Conservation (phyloP, 2,797 vertebrate genomes). For the Falco berigora region DNA sequence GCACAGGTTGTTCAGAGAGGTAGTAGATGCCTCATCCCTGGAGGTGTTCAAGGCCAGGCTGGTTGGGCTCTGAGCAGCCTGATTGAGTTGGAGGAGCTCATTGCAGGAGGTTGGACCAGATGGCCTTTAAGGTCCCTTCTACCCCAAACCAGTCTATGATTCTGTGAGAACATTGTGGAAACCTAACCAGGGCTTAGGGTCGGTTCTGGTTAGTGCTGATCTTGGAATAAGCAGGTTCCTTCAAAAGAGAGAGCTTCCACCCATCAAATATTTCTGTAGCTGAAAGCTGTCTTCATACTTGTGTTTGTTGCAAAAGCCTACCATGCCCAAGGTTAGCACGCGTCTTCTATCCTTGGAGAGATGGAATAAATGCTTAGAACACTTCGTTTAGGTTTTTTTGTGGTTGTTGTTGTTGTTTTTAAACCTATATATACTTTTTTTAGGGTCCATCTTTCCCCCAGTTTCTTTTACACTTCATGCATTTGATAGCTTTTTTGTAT, state of each 20-base stretch:
- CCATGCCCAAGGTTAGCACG: neutral
- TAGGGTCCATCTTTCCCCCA: neutral
- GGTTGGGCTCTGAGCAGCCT: too few species aligned
- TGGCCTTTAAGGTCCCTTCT: too few species aligned
- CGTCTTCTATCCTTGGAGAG: neutral
- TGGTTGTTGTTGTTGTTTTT: neutral
- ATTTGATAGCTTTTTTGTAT: neutral
- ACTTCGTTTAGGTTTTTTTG: neutral
- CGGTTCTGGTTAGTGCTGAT: neutral
- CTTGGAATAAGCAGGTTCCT: neutral
- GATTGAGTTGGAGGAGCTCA: too few species aligned
- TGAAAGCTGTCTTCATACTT: neutral
- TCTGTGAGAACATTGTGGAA: neutral
- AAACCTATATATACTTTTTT: neutral
- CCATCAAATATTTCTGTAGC: neutral
- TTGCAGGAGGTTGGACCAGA: too few species aligned
- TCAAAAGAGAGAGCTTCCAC: neutral
- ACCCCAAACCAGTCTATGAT: neutral
- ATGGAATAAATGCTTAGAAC: neutral
- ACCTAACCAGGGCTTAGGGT: neutral
- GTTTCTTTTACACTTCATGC: neutral
- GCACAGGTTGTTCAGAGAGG: too few species aligned
- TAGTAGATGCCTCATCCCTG: too few species aligned
- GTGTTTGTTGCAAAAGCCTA: neutral
- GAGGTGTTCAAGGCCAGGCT: too few species aligned